Evolutionary conservation across 1,140 invertebrate genomes (phyloP).

Genomic region (Halictus rubicundus): DNA sequence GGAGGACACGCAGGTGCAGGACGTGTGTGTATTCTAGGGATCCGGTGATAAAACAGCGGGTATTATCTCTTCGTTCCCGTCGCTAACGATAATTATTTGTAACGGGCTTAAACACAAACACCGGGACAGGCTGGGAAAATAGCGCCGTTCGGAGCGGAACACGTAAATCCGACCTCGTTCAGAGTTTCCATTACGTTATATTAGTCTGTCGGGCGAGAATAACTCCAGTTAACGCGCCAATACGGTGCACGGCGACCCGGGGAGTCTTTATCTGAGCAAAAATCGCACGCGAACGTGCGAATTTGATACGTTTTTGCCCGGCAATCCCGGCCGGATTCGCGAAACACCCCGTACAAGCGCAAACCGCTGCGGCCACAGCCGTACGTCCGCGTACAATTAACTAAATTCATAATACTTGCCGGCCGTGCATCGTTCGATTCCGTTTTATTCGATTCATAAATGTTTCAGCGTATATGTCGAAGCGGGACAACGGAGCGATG

Average conservation of each 20-base stretch:
- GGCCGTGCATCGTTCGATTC: background rate
- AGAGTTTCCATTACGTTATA: slow-evolving; percentile 51
- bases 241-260: slow-evolving; percentile 30
- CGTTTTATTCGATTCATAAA: background rate
- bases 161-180: slow-evolving; percentile 59
- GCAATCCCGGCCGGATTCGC: background rate
- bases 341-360: background rate
- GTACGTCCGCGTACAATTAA: background rate
- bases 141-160: slow-evolving; percentile 54
- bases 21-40: slow-evolving; percentile 27
- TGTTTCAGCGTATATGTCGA: background rate
- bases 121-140: slow-evolving; percentile 45
- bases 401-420: background rate
- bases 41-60: slow-evolving; percentile 46
- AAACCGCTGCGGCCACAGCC: background rate
- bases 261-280: slow-evolving; percentile 6
- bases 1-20: background rate
- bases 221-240: slow-evolving; percentile 12
- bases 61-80: slow-evolving; percentile 35
- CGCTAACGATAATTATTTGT: slow-evolving; percentile 55
- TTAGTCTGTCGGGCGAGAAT: slow-evolving; percentile 47
- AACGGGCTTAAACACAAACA: slow-evolving; percentile 41
- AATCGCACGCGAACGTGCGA: slow-evolving; percentile 9
- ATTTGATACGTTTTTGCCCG: background rate
- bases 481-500: background rate